These are phyloP conservation scores for Enchytraeus crypticus DNA, from an alignment of 2,888 invertebrate species.

Conservation along the genomic window DNA sequence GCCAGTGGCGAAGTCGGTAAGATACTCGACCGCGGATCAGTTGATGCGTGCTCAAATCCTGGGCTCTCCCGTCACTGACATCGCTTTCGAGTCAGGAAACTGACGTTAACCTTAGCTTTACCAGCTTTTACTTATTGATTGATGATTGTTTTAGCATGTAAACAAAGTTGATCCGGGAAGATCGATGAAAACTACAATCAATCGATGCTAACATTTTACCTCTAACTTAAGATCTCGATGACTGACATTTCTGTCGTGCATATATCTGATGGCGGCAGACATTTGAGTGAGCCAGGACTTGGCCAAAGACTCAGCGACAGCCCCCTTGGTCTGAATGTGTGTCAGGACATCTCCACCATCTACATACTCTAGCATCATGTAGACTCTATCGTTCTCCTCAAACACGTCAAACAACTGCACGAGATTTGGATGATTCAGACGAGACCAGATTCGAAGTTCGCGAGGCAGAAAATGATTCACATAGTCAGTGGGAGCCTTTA, in stretches of 20 bases:
- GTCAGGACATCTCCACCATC: conserved; percentile 48
- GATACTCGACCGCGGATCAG: too few species aligned
- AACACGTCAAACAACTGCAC: conserved; percentile 28
- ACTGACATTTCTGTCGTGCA: conserved; percentile 48
- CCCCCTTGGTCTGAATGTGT: conserved; percentile 48
- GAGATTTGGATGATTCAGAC: conserved; percentile 30
- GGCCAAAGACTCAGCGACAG: conserved; percentile 42
- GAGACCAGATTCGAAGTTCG: conserved; percentile 32
- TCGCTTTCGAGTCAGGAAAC: too few species aligned
- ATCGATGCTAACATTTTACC: too few species aligned
- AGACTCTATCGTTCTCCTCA: conserved; percentile 31
- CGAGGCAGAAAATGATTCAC: conserved; percentile 31
- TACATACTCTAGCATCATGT: conserved; percentile 49
- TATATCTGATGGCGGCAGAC: conserved; percentile 48
- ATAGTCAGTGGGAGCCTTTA: conserved; percentile 32
- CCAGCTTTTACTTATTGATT: too few species aligned
- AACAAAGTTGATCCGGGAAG: too few species aligned
- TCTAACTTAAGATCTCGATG: conserved; percentile 49
- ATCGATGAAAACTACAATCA: too few species aligned
- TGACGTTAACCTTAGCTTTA: too few species aligned
- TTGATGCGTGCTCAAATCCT: too few species aligned
- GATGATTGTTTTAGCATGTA: too few species aligned
- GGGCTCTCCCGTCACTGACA: too few species aligned
- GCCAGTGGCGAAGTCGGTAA: too few species aligned
- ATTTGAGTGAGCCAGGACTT: too few species aligned